phyloP scores from a whole-genome alignment of 2,888 invertebrate species.

The Tachina grossa region DNA sequence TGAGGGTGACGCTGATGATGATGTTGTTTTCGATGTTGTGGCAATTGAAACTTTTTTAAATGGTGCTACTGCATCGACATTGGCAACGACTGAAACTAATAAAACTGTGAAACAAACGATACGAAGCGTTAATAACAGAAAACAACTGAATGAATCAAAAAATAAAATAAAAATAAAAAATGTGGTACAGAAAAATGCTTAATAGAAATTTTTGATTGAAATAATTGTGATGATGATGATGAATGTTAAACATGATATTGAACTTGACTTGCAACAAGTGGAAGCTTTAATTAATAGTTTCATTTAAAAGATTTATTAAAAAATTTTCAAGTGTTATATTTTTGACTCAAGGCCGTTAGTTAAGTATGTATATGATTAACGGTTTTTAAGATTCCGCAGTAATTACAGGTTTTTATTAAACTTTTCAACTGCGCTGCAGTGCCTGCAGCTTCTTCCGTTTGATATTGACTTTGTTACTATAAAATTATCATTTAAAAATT shows the following conservation, averaged over 20 bases:
- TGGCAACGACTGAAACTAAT: constrained; percentile 84
- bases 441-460: background rate
- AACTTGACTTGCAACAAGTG: constrained; percentile 58
- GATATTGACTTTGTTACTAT: too few species aligned
- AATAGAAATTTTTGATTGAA: constrained; percentile 30
- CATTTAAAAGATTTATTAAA: constrained; percentile 25
- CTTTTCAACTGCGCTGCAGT: background rate
- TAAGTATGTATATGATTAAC: background rate
- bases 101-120: constrained; percentile 79
- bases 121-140: constrained; percentile 30
- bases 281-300: constrained; percentile 19
- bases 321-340: constrained; percentile 34
- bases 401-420: background rate
- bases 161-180: constrained; percentile 41
- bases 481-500: too few species aligned
- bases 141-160: background rate
- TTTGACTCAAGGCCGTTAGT: constrained; percentile 42
- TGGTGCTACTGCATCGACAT: constrained; percentile 83
- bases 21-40: constrained; percentile 79
- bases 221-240: constrained; percentile 15
- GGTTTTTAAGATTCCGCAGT: background rate
- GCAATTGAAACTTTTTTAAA: constrained; percentile 84
- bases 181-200: constrained; percentile 24
- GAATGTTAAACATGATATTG: constrained; percentile 49
- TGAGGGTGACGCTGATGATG: constrained; percentile 77